Evolutionary conservation across 1,140 invertebrate species (phyloP).

Genomic region (Pogonomyrmex barbatus): DNA sequence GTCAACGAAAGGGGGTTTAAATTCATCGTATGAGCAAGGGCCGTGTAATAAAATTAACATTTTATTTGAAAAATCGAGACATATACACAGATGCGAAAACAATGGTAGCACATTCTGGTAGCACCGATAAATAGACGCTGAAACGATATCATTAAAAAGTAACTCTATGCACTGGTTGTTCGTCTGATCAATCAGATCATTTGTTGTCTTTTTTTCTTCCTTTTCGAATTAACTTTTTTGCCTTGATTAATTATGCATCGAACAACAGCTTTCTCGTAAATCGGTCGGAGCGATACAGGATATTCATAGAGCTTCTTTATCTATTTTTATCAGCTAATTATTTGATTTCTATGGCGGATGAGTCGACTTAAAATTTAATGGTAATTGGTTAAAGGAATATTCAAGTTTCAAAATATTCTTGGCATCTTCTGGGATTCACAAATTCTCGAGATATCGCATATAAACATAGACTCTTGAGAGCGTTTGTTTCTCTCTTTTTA

Average conservation of each 20-base stretch:
- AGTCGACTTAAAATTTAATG: neutral
- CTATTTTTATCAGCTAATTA: neutral
- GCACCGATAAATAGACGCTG: conserved; percentile 78
- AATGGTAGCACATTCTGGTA: conserved; percentile 81
- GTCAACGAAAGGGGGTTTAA: neutral
- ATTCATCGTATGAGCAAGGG: neutral
- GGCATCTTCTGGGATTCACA: neutral
- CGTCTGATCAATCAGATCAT: conserved; percentile 19
- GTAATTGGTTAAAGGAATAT: neutral
- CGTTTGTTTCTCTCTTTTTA: neutral
- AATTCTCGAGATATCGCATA: neutral
- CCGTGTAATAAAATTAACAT: conserved; percentile 78
- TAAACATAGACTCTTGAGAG: neutral
- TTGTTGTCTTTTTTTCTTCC: neutral
- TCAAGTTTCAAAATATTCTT: neutral
- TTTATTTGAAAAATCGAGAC: conserved; percentile 83
- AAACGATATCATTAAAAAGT: conserved; percentile 66
- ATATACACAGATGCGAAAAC: conserved; percentile 83
- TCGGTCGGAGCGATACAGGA: conserved; percentile 26
- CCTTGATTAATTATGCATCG: conserved; percentile 6
- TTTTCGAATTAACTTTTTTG: neutral
- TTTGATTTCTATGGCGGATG: neutral
- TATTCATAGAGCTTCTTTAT: neutral
- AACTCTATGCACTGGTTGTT: conserved; percentile 65
- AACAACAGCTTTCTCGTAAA: conserved; percentile 46